These are phyloP conservation scores for Paramuricea clavata DNA, from an alignment of 92 coral and sea anemone genomes.

Conservation along the genomic window DNA sequence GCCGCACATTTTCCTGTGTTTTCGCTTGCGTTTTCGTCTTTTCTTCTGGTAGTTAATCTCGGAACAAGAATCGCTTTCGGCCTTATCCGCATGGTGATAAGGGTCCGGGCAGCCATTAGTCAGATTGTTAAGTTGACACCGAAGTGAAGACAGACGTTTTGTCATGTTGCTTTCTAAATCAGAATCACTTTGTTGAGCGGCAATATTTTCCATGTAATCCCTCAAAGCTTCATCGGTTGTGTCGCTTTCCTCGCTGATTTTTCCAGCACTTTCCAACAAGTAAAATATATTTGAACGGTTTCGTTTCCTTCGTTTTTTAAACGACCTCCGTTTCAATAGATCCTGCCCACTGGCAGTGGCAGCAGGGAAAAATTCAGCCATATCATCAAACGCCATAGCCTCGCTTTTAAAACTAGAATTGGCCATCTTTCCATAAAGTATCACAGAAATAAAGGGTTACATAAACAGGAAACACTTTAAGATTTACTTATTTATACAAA, in stretches of 20 bases:
- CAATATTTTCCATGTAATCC: conserved; percentile 94
- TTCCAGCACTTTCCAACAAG: conserved; percentile 78
- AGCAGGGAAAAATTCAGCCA: neutral
- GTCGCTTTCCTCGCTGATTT: conserved; percentile 92
- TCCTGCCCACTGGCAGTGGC: neutral
- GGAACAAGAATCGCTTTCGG: conserved; percentile 84
- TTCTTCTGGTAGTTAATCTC: conserved; percentile 76
- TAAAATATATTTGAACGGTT: conserved; percentile 91
- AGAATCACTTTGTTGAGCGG: conserved; percentile 91
- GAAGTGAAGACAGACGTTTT: conserved; percentile 74
- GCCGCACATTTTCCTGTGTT: conserved; percentile 74
- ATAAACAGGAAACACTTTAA: neutral
- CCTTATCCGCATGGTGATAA: conserved; percentile 81
- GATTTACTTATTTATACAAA: neutral
- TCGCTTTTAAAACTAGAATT: conserved; percentile 14
- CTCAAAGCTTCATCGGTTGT: conserved; percentile 94
- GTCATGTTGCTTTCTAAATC: conserved; percentile 79
- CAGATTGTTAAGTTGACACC: conserved; percentile 58
- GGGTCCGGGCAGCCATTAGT: conserved; percentile 63
- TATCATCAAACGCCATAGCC: conserved; percentile 3
- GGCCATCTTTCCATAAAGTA: neutral
- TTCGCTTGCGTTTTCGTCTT: conserved; percentile 84
- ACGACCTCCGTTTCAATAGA: conserved; percentile 3
- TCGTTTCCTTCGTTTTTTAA: conserved; percentile 85
- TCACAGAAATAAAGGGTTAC: neutral